Evolutionary conservation across 2,888 invertebrate species (phyloP), one percentile per base, ranked within the genome.

Genomic region (Corythucha ciliata): DNA sequence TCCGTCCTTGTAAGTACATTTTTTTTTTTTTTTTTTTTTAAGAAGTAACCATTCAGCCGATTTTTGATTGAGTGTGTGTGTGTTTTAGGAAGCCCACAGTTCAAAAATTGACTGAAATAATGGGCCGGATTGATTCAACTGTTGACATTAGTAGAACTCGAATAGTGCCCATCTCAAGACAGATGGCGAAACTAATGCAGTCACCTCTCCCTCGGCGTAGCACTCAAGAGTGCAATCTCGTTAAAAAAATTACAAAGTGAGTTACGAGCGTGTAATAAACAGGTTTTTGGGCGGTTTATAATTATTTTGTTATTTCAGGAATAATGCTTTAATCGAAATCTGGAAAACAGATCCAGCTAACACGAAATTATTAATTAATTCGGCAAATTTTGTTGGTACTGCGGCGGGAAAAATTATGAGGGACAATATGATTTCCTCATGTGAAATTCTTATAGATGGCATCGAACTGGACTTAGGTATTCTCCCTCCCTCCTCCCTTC

Each of bases 181-280:
- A 52, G 16, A 48, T 60, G 24, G 48, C 53, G 16, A 36, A 40
- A 7, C 18, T 29, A 4, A 48, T 55, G 39, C 51, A 55, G 16
- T 57, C 57, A 18, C 58, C 60, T 12, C 33, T 59, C 22, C 61
- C 60, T 8, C 44, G 57, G 40, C 47, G 45, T 29, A 50, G 39
- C 20, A 46, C 44, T 1, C 33, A 54, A 8, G 56, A 58, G 41
- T 57, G 51, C 42, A 50, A 53, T 34, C 45, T 56, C 8, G 29
- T 51, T 5, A 49, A 48, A 33, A 36, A 36, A 22, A 29, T 55
- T 8, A 22, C 37, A 24, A 42, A 29, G 58, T 58, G 41, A 48
- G 21, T 29, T 16, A 12, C 33, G n/a, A n/a, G n/a, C n/a, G n/a
- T 41, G n/a, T 21, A 26, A 4, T 7, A 21, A 21, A 25, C 12